A percentile compares a stretch with the other conserved stretches of the same genome.
Evolutionary conservation across 2,113 vertebrate genomes (phyloP).

Genomic region (Cyprinodon brontotheroides): DNA sequence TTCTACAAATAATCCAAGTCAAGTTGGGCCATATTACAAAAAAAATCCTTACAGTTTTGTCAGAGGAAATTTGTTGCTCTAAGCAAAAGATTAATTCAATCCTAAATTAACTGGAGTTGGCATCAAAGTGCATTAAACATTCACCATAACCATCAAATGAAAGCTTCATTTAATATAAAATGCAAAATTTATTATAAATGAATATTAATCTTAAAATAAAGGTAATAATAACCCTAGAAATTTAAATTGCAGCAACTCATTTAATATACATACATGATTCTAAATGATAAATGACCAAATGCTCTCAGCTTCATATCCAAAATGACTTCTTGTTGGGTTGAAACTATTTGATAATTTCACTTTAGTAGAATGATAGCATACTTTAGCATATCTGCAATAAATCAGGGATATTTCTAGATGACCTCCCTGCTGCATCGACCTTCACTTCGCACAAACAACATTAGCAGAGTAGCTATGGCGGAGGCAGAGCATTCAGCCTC

Average conservation of each 20-base stretch:
- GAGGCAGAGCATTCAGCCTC: constrained; percentile 24
- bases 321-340: not conserved
- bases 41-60: too few species aligned
- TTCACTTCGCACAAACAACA: constrained; percentile 42
- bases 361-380: not conserved
- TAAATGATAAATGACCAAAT: not conserved
- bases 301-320: too few species aligned
- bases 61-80: not conserved
- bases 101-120: not conserved
- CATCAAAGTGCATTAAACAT: too few species aligned
- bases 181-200: not conserved
- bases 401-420: constrained; percentile 9
- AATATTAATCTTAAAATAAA: not conserved
- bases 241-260: not conserved
- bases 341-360: not conserved
- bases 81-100: not conserved
- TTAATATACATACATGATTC: not conserved
- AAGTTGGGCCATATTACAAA: not conserved
- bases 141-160: not conserved
- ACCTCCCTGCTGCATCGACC: constrained; percentile 48
- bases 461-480: constrained; percentile 27
- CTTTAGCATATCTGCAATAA: not conserved
- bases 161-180: not conserved
- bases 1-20: not conserved
- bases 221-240: not conserved